Base-by-base conservation (phyloP, 2,888 invertebrate genomes). In the Metopia argyrocephala region DNA sequence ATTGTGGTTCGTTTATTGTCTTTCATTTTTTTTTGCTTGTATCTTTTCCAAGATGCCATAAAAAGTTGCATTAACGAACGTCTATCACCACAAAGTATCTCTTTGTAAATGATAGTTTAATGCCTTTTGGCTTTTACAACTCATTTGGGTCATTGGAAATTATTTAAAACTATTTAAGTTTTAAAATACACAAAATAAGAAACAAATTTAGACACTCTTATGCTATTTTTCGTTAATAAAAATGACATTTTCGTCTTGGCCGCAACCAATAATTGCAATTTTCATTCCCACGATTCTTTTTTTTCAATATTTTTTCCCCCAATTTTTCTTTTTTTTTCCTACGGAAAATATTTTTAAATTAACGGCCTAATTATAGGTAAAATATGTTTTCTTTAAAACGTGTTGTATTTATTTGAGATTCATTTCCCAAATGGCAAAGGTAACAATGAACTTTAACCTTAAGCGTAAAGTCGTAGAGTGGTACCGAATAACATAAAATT, bases 71-170 rank as follows among this genome's bases (percentile, higher is more conserved):
- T 46, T 31, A 66, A 48, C 27, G 57, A 50, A 52, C 38, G 59
- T 20, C 20, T 20, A 48, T 20, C 48, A 48, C 5, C 28, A 31
- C 38, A 12, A 15, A 38, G 38, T 38, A 38, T 38, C 38, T 38
- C 15, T 31, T 31, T 31, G 31, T 12, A 7, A 31, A 31, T 31
- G 12, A 12, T 31, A 3, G 0, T 9, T 31, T 38, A 52, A 28
- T 54, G 76, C 69, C 59, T 64, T 59, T 48, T 59, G 81, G 78
- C 45, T 70, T 59, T 56, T n/a, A 56, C 57, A 66, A 70, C 75
- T 81, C 78, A 81, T 81, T 81, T 70, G 70, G 81, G 81, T 75
- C 81, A 74, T 21, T 20, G 66, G 25, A 73, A 66, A 70, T 61
- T 71, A 66, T 78, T 65, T 61, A 54, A 78, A 78, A 66, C 31